Percentiles rank a stretch among this genome's conserved stretches.
phyloP scores from a whole-genome alignment of 2,888 invertebrate species.

The Proisotoma minuta region DNA sequence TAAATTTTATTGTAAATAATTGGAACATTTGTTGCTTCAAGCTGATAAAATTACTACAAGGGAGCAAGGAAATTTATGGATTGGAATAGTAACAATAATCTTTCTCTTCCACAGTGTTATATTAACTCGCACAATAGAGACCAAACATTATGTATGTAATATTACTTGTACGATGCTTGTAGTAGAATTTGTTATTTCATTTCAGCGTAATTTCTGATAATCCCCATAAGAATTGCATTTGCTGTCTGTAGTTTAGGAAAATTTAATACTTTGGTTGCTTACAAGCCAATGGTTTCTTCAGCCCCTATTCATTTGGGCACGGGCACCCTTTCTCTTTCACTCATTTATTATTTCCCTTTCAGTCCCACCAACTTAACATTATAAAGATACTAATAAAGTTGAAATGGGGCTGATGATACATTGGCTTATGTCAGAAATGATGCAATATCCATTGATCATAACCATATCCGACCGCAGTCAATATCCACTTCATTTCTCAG shows the following conservation, averaged over 20 bases:
- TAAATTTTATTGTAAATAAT: no score
- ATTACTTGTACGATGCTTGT: no score
- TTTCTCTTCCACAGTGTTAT: background rate
- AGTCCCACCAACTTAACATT: background rate
- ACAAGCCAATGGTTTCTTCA: background rate
- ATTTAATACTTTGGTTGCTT: constrained; percentile 5
- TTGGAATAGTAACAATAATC: background rate
- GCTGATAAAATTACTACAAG: constrained; percentile 1
- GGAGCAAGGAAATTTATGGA: background rate
- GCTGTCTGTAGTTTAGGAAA: background rate
- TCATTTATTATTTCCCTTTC: background rate
- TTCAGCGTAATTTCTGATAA: constrained; percentile 1
- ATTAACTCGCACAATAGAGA: no score
- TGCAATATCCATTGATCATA: background rate
- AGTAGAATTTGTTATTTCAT: constrained; percentile 1
- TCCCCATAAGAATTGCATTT: background rate
- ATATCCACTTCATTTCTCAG: constrained; percentile 13
- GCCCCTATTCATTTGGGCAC: background rate
- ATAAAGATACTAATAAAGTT: background rate
- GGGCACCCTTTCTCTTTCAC: background rate
- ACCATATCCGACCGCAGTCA: constrained; percentile 7
- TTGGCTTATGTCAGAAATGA: background rate
- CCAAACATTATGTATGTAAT: no score
- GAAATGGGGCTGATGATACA: constrained; percentile 6
- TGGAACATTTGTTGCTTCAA: background rate